Conservation (phyloP, 2,797 vertebrate species). For the Smutsia gigantea region DNA sequence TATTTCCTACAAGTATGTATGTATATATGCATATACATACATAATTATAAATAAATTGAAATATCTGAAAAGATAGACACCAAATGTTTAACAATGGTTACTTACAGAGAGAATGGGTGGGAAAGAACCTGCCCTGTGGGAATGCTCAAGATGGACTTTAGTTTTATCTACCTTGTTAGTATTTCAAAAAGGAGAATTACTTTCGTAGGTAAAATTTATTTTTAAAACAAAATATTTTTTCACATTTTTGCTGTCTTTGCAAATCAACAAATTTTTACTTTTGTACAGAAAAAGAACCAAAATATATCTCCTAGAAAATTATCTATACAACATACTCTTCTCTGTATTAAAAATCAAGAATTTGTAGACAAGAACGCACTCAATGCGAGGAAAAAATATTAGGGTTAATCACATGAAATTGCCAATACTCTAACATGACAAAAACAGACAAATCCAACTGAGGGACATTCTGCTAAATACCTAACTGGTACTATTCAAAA, state of each 20-base stretch:
- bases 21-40: background rate
- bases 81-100: background rate
- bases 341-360: too few relatives aligned
- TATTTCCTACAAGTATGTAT: background rate
- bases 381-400: background rate
- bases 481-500: background rate
- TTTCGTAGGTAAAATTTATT: background rate
- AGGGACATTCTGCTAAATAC: background rate
- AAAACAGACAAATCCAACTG: background rate
- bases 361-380: too few relatives aligned
- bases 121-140: background rate
- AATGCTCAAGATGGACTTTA: background rate
- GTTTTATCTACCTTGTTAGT: background rate
- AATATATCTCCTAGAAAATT: background rate
- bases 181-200: background rate
- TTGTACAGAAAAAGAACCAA: background rate
- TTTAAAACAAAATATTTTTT: constrained; percentile 9
- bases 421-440: background rate
- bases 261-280: background rate
- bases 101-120: background rate
- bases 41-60: background rate
- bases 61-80: background rate
- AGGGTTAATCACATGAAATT: background rate
- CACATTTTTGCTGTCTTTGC: background rate
- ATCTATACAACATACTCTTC: background rate